Evolutionary conservation across 1,140 invertebrate genomes (phyloP).

Genomic region (Delia radicum): DNA sequence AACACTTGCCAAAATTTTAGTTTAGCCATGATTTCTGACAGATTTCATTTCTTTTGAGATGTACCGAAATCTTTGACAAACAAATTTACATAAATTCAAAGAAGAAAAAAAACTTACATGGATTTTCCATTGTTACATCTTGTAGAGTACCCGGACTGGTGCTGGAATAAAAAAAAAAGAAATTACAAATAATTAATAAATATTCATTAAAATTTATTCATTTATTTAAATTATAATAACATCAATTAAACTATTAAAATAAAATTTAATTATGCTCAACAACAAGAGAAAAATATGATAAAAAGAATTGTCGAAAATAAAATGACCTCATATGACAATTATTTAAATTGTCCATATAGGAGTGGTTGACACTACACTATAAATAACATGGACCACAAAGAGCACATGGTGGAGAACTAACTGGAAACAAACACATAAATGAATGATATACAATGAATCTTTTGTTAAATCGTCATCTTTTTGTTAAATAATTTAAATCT

Average conservation of each 20-base stretch:
- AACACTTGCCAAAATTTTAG: background rate
- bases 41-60: background rate
- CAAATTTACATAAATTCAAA: background rate
- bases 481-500: too few relatives aligned
- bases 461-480: too few relatives aligned
- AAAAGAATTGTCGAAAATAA: too few relatives aligned
- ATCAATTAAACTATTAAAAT: background rate
- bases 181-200: background rate
- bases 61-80: background rate
- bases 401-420: too few relatives aligned
- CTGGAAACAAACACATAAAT: too few relatives aligned
- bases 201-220: background rate
- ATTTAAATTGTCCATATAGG: background rate
- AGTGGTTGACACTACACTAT: too few relatives aligned
- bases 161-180: conserved; percentile 43
- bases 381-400: too few relatives aligned
- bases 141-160: conserved; percentile 59
- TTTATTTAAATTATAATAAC: background rate
- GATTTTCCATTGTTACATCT: conserved; percentile 59
- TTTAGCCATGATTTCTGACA: background rate
- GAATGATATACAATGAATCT: too few relatives aligned
- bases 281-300: background rate
- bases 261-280: background rate
- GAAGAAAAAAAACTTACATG: conserved; percentile 40
- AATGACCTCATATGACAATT: conserved; percentile 23